These are phyloP conservation scores for Neosilurus mollespiculum DNA, from an alignment of 2,797 vertebrate genomes.

Conservation along the genomic window DNA sequence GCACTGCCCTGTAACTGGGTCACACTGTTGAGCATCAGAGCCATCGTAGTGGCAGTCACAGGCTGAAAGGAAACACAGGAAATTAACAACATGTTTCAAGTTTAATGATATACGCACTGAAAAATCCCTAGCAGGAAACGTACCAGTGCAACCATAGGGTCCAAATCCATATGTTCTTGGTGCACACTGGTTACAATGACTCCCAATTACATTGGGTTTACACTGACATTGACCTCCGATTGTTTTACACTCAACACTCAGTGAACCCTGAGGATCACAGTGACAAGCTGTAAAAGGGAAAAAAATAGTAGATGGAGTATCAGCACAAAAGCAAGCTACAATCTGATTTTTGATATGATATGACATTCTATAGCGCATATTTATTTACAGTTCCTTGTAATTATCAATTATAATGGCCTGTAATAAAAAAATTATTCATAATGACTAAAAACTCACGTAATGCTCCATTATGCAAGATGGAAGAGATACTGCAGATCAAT, in stretches of 20 bases:
- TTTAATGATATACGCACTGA: neutral
- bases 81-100: neutral
- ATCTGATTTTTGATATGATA: neutral
- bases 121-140: constrained; percentile 40
- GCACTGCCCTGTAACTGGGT: constrained; percentile 79
- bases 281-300: constrained; percentile 74
- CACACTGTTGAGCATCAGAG: constrained; percentile 74
- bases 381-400: neutral
- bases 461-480: constrained; percentile 78
- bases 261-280: constrained; percentile 83
- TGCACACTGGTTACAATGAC: constrained; percentile 76
- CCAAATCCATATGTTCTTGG: constrained; percentile 82
- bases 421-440: neutral
- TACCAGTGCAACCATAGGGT: constrained; percentile 78
- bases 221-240: constrained; percentile 84
- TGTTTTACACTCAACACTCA: constrained; percentile 77
- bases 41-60: constrained; percentile 81
- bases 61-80: constrained; percentile 62
- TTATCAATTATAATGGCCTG: neutral
- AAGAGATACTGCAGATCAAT: constrained; percentile 84
- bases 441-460: constrained; percentile 72
- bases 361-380: neutral
- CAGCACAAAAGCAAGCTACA: neutral
- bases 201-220: constrained; percentile 79
- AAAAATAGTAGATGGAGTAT: neutral